A percentile compares a stretch with the other conserved stretches of the same genome.
These are phyloP conservation scores for Limosa lapponica DNA, from an alignment of 2,797 vertebrate genomes.

Conservation along the genomic window DNA sequence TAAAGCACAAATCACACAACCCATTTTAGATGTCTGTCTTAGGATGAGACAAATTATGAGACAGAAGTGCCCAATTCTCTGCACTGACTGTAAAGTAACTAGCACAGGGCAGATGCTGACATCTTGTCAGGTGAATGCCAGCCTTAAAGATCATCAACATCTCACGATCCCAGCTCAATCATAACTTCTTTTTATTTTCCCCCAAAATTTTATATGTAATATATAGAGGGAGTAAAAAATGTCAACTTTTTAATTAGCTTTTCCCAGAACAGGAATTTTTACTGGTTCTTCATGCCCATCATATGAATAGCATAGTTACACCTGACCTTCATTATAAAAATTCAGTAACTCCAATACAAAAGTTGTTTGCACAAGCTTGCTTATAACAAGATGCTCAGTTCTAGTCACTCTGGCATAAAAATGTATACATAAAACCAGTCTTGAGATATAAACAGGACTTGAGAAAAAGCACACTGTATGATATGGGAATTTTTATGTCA, in stretches of 20 bases:
- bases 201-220: not conserved
- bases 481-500: not conserved
- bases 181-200: not conserved
- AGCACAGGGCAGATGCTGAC: not conserved
- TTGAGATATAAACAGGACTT: not conserved
- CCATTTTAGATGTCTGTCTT: not conserved
- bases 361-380: not conserved
- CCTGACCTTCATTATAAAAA: not conserved
- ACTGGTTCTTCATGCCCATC: not conserved
- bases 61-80: not conserved
- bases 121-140: not conserved
- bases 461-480: not conserved
- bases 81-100: not conserved
- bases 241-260: not conserved
- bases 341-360: fast-evolving
- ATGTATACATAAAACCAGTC: not conserved
- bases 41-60: not conserved
- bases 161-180: not conserved
- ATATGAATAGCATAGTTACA: not conserved
- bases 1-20: not conserved
- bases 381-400: not conserved
- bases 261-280: not conserved
- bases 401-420: not conserved
- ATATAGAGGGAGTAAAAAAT: not conserved
- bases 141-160: not conserved